Evolutionary conservation across 2,797 vertebrate species (phyloP), one percentile per base, ranked within the genome.

Genomic region (Takifugu rubripes): DNA sequence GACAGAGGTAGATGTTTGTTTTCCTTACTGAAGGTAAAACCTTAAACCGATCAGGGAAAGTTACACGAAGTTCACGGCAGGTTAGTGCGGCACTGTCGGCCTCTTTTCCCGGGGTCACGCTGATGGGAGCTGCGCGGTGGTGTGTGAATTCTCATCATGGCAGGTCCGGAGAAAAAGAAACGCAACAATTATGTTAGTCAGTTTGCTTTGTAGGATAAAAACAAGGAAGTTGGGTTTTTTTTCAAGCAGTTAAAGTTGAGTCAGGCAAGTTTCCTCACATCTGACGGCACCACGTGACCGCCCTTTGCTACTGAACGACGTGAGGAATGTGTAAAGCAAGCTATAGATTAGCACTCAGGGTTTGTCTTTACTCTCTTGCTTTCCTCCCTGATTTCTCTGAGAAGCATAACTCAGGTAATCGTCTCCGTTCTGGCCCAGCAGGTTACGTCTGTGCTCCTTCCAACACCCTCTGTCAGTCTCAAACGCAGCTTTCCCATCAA

Each of bases 1-100:
- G 36, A 87, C 89, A 29, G 84, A 91, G 90, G 90, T 91, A 90
- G 65, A 12, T n/a, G 26, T 75, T 50, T 62, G 42, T 33, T 54
- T 51, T 64, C 60, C 5, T 54, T 72, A 9, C 2, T 14, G 0
- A 3, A 6, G 63, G 25, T 62, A 5, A 63, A 24, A 56, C 16
- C 16, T 66, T 27, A 52, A 3, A 57, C 14, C 1, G 46, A 25
- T 21, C 46, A 5, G 45, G 45, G 16, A 9, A 21, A 17, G 43
- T 17, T 16, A 17, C 15, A 5, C 21, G 21, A 15, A 16, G 14
- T 44, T 5, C 4, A 5, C 3, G 43, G 43, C 43, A 44, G 43
- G 31, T 63, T 61, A 62, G 68, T 40, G 15, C 42, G 2, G 27
- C 5, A 0, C 33, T 66, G 24, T 14, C 56, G 49, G 26, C 47